phyloP scores from a whole-genome alignment of 2,888 invertebrate genomes.

The Leptinotarsa juncta region DNA sequence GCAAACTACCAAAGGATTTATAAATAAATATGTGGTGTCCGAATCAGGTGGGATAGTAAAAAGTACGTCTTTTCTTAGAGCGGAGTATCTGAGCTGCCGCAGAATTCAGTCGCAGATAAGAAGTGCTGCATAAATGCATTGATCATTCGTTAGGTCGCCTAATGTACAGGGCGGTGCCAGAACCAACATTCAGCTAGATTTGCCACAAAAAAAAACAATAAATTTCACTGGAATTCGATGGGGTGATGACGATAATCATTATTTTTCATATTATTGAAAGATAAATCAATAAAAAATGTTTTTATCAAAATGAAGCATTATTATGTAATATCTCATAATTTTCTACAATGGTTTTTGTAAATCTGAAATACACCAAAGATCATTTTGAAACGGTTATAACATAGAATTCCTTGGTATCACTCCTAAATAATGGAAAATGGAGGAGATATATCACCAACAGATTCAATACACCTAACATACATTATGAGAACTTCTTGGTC shows the following conservation, averaged over 20 bases:
- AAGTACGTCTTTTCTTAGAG: constrained; percentile 55
- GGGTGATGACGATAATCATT: background rate
- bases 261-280: too few species aligned
- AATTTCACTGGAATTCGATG: background rate
- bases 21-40: constrained; percentile 52
- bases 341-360: too few species aligned
- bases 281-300: too few species aligned
- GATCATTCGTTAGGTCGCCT: constrained; percentile 57
- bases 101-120: constrained; percentile 62
- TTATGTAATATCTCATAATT: too few species aligned
- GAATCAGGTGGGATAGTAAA: constrained; percentile 51
- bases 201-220: background rate
- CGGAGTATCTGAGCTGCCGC: constrained; percentile 55
- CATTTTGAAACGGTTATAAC: too few species aligned
- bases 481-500: too few species aligned
- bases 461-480: too few species aligned
- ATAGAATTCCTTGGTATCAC: too few species aligned
- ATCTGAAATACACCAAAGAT: too few species aligned
- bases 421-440: too few species aligned
- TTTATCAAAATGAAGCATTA: too few species aligned
- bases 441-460: too few species aligned
- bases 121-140: constrained; percentile 65
- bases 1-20: constrained; percentile 47
- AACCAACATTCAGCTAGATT: background rate
- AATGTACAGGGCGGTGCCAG: constrained; percentile 39